Percentiles rank a stretch among this genome's conserved stretches.
These are phyloP conservation scores for Uloborus plumipes DNA, from an alignment of 2,888 invertebrate genomes.

Conservation along the genomic window DNA sequence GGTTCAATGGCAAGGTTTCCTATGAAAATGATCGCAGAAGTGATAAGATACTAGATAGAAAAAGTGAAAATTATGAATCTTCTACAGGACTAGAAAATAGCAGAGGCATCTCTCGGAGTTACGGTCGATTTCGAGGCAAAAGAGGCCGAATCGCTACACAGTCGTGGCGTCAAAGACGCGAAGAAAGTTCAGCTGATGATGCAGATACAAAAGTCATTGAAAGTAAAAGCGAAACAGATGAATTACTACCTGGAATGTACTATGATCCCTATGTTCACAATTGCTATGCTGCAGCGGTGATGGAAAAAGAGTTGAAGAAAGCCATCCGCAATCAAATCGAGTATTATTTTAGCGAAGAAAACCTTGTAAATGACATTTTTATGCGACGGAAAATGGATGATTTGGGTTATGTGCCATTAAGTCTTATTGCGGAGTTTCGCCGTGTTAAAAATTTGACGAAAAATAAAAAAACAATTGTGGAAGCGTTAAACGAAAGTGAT, in stretches of 20 bases:
- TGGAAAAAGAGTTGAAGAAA: background rate
- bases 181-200: no score
- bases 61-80: background rate
- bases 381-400: slow-evolving; percentile 95
- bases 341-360: slow-evolving; percentile 98
- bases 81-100: background rate
- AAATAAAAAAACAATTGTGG: slow-evolving; percentile 85
- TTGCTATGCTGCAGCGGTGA: background rate
- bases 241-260: no score
- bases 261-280: background rate
- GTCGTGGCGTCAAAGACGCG: no score
- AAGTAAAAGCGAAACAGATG: no score
- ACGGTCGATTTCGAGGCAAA: background rate
- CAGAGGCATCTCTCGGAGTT: background rate
- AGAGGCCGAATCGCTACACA: background rate
- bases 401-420: slow-evolving; percentile 92
- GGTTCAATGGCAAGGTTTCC: background rate
- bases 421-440: slow-evolving; percentile 95
- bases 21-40: background rate
- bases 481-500: slow-evolving; percentile 72
- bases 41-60: background rate
- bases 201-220: no score
- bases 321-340: slow-evolving; percentile 74
- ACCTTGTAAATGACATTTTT: slow-evolving; percentile 94
- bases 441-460: slow-evolving; percentile 89